These are phyloP conservation scores for Microtus oregoni DNA, from an alignment of 2,113 vertebrate genomes.

Conservation along the genomic window DNA sequence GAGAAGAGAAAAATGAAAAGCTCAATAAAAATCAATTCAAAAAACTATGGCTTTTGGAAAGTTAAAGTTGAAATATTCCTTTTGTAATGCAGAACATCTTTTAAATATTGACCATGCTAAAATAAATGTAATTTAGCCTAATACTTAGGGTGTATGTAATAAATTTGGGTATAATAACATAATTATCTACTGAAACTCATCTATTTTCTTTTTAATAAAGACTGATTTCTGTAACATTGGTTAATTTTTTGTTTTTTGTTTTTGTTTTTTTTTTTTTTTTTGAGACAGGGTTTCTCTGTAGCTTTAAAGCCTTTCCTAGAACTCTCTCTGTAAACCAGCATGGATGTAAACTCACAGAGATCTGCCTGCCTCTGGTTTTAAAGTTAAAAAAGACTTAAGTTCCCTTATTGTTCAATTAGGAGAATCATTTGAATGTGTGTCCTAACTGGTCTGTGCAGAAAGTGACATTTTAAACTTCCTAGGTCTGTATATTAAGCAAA, in stretches of 20 bases:
- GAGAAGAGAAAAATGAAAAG: too few species aligned
- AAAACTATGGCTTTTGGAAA: not conserved
- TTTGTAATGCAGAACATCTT: not conserved
- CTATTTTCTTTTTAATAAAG: not conserved
- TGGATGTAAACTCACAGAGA: too few species aligned
- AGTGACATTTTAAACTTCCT: not conserved
- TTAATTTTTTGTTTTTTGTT: not conserved
- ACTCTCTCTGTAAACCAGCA: too few species aligned
- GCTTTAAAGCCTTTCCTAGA: too few species aligned
- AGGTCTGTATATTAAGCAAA: not conserved
- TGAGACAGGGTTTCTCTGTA: too few species aligned
- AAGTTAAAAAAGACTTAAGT: not conserved
- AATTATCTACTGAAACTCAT: not conserved
- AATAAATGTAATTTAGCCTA: not conserved
- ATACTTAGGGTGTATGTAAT: not conserved
- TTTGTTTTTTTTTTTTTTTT: too few species aligned
- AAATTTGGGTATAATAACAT: not conserved
- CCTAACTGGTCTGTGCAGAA: not conserved
- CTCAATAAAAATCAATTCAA: too few species aligned
- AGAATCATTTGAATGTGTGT: not conserved
- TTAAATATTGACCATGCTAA: not conserved
- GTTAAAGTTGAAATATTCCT: slow-evolving; percentile 5
- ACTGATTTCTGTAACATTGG: not conserved
- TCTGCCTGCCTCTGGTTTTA: not conserved
- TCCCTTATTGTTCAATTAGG: not conserved